phyloP scores from a whole-genome alignment of 2,797 vertebrate genomes.

The Alcedo quadribrachys region DNA sequence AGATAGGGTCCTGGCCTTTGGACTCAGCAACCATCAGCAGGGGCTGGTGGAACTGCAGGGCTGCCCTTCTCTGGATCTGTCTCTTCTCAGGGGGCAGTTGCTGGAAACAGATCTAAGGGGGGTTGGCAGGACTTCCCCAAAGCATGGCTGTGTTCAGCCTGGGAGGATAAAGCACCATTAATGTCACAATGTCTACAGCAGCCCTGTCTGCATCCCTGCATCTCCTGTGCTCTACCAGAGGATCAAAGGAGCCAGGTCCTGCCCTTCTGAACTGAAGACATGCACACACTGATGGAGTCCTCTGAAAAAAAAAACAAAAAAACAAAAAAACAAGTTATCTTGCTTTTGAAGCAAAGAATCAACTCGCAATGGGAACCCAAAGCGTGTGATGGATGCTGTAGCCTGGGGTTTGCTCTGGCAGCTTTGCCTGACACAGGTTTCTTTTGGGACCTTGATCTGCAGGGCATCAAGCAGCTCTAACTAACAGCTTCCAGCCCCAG shows the following conservation, averaged over 20 bases:
- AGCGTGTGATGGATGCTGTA: background rate
- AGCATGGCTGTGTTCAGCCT: background rate
- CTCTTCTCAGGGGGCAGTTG: background rate
- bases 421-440: background rate
- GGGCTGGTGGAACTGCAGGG: background rate
- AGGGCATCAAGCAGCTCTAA: background rate
- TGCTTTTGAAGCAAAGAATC: background rate
- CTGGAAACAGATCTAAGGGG: background rate
- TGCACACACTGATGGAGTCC: rapidly evolving
- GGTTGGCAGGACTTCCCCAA: background rate
- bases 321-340: background rate
- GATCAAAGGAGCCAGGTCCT: background rate
- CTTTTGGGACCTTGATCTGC: background rate
- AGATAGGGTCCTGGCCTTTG: background rate
- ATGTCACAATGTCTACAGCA: rapidly evolving
- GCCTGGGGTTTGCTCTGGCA: rapidly evolving
- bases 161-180: background rate
- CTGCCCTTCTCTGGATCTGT: rapidly evolving
- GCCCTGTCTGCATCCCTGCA: background rate
- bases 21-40: background rate
- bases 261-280: background rate
- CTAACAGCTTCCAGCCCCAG: background rate
- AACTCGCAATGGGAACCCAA: rapidly evolving
- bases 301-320: background rate
- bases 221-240: background rate